Evolutionary conservation across 2,113 vertebrate species (phyloP).

Genomic region (Herpetotheres cachinnans): DNA sequence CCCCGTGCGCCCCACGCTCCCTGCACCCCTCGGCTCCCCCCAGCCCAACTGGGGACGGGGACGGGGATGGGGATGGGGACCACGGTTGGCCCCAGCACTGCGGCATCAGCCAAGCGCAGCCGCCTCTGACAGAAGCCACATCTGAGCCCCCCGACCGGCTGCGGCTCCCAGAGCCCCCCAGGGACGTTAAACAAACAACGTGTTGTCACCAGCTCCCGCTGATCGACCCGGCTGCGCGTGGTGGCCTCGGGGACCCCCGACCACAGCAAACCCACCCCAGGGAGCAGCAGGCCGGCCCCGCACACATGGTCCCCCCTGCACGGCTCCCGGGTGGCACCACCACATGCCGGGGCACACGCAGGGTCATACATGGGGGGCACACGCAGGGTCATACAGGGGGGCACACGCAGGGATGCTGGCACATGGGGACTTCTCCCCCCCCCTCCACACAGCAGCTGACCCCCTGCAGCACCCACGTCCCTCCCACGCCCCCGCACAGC

Average conservation of each 20-base stretch:
- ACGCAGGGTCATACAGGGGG: neutral
- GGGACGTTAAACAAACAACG: conserved; percentile 58
- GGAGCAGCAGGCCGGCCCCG: neutral
- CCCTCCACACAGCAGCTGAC: rapidly evolving
- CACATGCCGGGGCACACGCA: neutral
- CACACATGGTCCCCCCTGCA: neutral
- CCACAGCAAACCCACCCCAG: neutral
- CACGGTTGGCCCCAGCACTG: neutral
- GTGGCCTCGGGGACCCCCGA: neutral
- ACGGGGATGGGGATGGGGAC: neutral
- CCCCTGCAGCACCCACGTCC: neutral
- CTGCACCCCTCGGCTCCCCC: neutral
- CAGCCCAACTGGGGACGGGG: neutral
- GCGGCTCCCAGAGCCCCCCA: neutral
- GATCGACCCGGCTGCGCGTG: neutral
- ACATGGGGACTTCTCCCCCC: neutral
- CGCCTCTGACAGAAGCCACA: neutral
- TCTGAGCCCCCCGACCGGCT: neutral
- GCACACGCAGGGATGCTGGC: neutral
- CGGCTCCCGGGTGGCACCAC: neutral
- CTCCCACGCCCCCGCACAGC: neutral
- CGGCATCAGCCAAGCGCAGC: neutral
- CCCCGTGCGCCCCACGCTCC: neutral
- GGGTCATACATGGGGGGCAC: neutral
- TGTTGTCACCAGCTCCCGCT: conserved; percentile 19